Evolutionary conservation across 1,140 invertebrate genomes (phyloP).

Genomic region (Vanessa tameamea): DNA sequence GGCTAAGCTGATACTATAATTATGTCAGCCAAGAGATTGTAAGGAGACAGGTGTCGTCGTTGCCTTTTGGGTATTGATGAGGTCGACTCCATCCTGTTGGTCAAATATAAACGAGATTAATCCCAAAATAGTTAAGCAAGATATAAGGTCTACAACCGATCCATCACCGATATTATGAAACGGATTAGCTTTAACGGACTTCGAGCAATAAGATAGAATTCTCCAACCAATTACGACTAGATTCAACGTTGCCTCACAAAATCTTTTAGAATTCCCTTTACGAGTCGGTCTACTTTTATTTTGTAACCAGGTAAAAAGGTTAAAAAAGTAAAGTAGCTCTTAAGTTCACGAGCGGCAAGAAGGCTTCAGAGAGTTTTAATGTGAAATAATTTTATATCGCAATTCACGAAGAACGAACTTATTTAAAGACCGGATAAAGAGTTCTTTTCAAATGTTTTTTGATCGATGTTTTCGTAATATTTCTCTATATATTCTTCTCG

Average conservation of each 20-base stretch:
- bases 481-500: too few species aligned
- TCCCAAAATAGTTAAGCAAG: too few species aligned
- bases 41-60: too few species aligned
- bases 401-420: not conserved
- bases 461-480: constrained; percentile 4
- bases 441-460: not conserved
- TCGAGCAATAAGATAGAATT: constrained; percentile 1
- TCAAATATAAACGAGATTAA: too few species aligned
- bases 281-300: constrained; percentile 3
- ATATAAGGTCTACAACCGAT: not conserved
- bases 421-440: constrained; percentile 3
- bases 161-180: not conserved
- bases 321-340: constrained; percentile 12
- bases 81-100: too few species aligned
- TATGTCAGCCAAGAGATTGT: too few species aligned
- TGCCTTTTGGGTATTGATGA: too few species aligned
- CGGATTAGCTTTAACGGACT: not conserved
- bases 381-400: constrained; percentile 7
- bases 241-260: not conserved
- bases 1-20: too few species aligned
- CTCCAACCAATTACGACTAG: not conserved
- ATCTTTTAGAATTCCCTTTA: constrained; percentile 9
- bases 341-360: not conserved
- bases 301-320: constrained; percentile 10
- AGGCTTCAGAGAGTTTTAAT: constrained; percentile 8